A percentile compares a stretch with the other conserved stretches of the same genome.
phyloP scores from a whole-genome alignment of 64 coral and sea anemone genomes.

The Pachyseris speciosa region DNA sequence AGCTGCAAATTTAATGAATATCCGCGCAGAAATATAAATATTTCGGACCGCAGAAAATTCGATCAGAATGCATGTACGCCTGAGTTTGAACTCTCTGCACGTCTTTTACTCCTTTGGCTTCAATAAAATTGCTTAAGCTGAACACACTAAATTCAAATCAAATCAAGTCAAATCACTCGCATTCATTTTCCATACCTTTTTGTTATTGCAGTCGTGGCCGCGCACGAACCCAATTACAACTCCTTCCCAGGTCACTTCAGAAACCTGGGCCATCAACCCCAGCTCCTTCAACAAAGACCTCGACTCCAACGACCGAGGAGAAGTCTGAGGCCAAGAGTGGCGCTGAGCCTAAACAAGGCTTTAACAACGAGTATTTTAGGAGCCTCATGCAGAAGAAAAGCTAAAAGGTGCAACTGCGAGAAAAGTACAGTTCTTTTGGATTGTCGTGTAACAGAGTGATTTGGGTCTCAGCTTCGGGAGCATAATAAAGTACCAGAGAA shows the following conservation, averaged over 20 bases:
- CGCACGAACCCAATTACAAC: conserved; percentile 65
- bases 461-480: too few relatives aligned
- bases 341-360: conserved; percentile 43
- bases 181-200: neutral
- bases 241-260: conserved; percentile 80
- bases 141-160: neutral
- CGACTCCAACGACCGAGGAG: conserved; percentile 39
- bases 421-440: neutral
- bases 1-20: too few relatives aligned
- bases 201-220: conserved; percentile 71
- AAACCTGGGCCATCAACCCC: conserved; percentile 30
- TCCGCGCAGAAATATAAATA: too few relatives aligned
- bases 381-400: conserved; percentile 65
- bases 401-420: neutral
- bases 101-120: too few relatives aligned
- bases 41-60: too few relatives aligned
- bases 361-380: conserved; percentile 90
- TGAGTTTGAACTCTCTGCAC: too few relatives aligned
- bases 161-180: too few relatives aligned
- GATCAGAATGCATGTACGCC: too few relatives aligned
- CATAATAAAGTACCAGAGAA: too few relatives aligned
- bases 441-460: too few relatives aligned
- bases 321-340: neutral
- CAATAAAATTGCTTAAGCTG: too few relatives aligned
- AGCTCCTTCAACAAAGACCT: conserved; percentile 8